A percentile compares a stretch with the other conserved stretches of the same genome.
Evolutionary conservation across 2,888 invertebrate genomes (phyloP).

Genomic region (Physocephala rufipes): DNA sequence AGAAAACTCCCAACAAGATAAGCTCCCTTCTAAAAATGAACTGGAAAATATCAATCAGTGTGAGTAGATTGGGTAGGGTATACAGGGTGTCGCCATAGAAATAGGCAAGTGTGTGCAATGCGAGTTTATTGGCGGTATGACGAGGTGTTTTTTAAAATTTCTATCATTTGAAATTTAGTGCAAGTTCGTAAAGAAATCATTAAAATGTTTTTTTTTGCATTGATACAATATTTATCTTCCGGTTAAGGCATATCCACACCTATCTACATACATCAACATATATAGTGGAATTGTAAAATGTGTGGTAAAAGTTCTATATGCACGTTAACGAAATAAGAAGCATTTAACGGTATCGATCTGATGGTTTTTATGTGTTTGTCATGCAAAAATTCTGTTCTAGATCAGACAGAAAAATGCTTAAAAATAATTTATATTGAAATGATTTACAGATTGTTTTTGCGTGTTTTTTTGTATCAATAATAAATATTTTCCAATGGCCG

Average conservation of each 20-base stretch:
- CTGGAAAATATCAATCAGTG: no score
- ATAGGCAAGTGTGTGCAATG: no score
- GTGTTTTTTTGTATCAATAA: neutral
- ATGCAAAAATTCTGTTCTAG: slow-evolving; percentile 17
- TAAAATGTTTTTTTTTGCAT: slow-evolving; percentile 10
- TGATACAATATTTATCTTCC: slow-evolving; percentile 42
- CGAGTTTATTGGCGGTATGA: neutral
- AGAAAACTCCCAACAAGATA: no score
- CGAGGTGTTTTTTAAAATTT: neutral
- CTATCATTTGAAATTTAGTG: slow-evolving; percentile 38
- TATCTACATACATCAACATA: neutral
- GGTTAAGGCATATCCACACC: slow-evolving; percentile 31
- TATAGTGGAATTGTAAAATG: neutral
- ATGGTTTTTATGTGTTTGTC: slow-evolving; percentile 2
- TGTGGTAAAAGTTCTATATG: slow-evolving; percentile 6
- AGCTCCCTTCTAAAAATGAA: no score
- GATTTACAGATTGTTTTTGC: slow-evolving; percentile 18
- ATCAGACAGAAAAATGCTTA: slow-evolving; percentile 11
- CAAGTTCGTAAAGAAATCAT: slow-evolving; percentile 41
- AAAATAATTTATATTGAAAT: slow-evolving; percentile 28
- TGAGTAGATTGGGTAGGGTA: no score
- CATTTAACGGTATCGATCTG: slow-evolving; percentile 25
- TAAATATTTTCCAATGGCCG: slow-evolving; percentile 13
- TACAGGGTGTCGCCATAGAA: no score
- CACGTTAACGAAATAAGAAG: slow-evolving; percentile 29